Percentiles rank a stretch among this genome's conserved stretches.
Evolutionary conservation across 2,113 vertebrate species (phyloP).

Genomic region (Puntigrus tetrazona): DNA sequence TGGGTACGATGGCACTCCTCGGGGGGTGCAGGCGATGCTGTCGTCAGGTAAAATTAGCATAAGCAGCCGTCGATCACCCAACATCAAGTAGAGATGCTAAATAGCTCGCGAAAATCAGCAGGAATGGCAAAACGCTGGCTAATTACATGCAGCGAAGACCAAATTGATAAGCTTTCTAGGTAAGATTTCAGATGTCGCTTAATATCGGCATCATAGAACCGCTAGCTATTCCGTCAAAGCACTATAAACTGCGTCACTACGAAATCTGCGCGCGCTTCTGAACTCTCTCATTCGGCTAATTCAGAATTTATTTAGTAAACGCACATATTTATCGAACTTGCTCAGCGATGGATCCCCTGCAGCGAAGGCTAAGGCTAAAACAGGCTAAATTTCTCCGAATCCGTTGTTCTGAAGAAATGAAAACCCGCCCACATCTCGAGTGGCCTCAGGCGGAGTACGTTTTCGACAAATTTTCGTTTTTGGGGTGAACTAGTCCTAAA

Average conservation of each 20-base stretch:
- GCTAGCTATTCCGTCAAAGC: not conserved
- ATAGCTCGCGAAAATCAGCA: slow-evolving; percentile 6
- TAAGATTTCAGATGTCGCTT: not conserved
- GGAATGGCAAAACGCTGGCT: slow-evolving; percentile 22
- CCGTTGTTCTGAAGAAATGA: not conserved
- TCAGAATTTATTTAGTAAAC: not conserved
- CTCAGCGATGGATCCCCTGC: not conserved
- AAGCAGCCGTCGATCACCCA: slow-evolving; percentile 28
- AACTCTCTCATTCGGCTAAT: not conserved
- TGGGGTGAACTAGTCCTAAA: not conserved
- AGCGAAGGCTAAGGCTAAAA: too few relatives aligned
- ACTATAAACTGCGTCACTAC: not conserved
- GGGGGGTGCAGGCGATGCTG: slow-evolving; percentile 11
- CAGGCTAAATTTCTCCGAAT: not conserved
- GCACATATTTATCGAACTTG: not conserved
- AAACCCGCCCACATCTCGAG: not conserved
- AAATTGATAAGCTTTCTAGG: not conserved
- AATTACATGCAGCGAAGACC: not conserved
- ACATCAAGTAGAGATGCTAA: slow-evolving; percentile 20
- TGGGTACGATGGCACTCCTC: not conserved
- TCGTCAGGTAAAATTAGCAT: slow-evolving; percentile 32
- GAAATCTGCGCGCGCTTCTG: not conserved
- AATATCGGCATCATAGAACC: not conserved
- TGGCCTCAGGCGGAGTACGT: not conserved
- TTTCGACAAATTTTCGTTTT: not conserved